Evolutionary conservation across 2,888 invertebrate genomes (phyloP), one percentile per base, ranked within the genome.

Genomic region (Chaetoderma sp.): DNA sequence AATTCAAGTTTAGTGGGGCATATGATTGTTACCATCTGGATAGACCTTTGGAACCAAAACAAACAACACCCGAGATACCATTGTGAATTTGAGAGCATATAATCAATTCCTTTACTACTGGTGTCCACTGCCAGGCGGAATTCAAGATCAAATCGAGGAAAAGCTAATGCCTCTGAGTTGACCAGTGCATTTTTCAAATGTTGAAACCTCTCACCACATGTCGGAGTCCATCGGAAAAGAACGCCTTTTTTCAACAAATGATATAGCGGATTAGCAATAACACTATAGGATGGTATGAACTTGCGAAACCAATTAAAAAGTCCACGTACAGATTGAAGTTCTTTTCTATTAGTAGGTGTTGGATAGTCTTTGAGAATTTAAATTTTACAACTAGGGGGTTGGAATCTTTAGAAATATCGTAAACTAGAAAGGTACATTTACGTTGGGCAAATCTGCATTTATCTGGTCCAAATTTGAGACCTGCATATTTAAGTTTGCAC

Each of bases 241-340:
- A 33, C 36, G 30, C 36, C 39, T 44, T 62, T 62, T 30, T 62
- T 63, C 16, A 58, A 28, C 21, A 57, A 39, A 3, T 21, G 21
- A 30, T 60, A 33, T 27, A 67, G 33, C 8, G 60, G 56, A 25
- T 45, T 18, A 2, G 64, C 68, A 23, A 47, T 45, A 65, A 49
- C n/a, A n/a, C n/a, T n/a, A n/a, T n/a, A n/a, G n/a, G 55, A 54
- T 3, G 27, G 49, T 28, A 68, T 65, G 27, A 68, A 68, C 58
- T 65, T 68, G 13, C 65, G 27, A 47, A 65, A 63, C 68, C 68
- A 68, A 49, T 56, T 50, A 18, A 47, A 39, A n/a, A 69, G 10
- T 23, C 71, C 68, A 23, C 68, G 23, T 8, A 63, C 64, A 28
- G 67, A 28, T 42, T 63, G 33, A 8, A 69, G 39, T 28, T 67